phyloP scores from a whole-genome alignment of 2,113 vertebrate species.

The Myiagra hebetior region DNA sequence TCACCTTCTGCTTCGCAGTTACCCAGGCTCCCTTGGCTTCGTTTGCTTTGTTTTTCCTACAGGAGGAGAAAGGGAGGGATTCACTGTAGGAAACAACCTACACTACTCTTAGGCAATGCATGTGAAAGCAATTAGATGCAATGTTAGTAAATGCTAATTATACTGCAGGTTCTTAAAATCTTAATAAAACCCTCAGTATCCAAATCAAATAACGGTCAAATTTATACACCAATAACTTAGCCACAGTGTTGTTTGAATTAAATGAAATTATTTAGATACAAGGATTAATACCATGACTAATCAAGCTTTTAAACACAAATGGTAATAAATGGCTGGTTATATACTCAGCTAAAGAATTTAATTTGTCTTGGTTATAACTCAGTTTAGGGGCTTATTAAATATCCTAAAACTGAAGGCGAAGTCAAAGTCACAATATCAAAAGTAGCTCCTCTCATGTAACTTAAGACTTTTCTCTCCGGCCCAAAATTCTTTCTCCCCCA shows the following conservation, averaged over 20 bases:
- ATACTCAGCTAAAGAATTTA: not conserved
- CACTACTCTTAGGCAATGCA: not conserved
- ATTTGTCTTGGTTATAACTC: not conserved
- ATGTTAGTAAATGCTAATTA: not conserved
- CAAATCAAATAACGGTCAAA: not conserved
- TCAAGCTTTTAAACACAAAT: not conserved
- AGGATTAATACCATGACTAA: not conserved
- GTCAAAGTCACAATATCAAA: not conserved
- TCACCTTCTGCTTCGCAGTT: not conserved
- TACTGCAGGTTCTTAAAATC: not conserved
- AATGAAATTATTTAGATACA: not conserved
- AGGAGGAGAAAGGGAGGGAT: not conserved
- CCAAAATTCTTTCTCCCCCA: not conserved
- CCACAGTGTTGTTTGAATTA: not conserved
- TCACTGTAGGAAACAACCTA: not conserved
- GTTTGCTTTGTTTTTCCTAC: accelerated
- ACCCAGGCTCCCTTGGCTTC: not conserved
- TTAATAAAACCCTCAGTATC: not conserved
- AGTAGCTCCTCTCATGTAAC: not conserved
- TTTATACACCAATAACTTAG: not conserved
- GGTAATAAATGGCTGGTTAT: not conserved
- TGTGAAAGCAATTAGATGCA: not conserved
- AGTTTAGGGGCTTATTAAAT: not conserved
- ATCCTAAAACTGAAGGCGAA: not conserved
- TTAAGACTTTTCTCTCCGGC: not conserved